Evolutionary conservation across 2,888 invertebrate species (phyloP).

Genomic region (Busseola fusca): DNA sequence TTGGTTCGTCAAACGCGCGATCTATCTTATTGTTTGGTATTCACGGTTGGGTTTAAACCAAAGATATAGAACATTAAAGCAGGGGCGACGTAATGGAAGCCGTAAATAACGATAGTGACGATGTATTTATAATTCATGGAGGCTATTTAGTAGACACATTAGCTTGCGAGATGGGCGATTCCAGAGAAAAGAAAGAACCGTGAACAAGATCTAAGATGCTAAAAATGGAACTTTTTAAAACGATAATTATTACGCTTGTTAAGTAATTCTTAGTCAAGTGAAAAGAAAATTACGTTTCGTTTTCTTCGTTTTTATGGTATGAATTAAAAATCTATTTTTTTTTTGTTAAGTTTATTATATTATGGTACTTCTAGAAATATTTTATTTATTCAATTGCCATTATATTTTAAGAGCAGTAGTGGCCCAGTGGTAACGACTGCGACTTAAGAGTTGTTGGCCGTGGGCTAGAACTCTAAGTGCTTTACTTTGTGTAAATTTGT

Average conservation of each 20-base stretch:
- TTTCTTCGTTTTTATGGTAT: not conserved
- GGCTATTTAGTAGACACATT: conserved; percentile 49
- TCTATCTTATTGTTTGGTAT: conserved; percentile 45
- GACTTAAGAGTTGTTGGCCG: no score
- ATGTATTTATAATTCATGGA: conserved; percentile 43
- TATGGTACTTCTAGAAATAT: not conserved
- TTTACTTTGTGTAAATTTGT: no score
- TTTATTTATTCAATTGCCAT: not conserved
- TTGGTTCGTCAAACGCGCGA: conserved; percentile 39
- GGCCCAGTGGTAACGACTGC: no score
- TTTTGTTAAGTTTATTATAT: not conserved
- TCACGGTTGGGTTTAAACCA: conserved; percentile 50
- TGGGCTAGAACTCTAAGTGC: no score
- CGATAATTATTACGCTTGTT: conserved; percentile 11
- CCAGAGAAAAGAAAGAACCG: conserved; percentile 47
- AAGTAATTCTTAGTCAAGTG: conserved; percentile 17
- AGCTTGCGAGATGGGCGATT: conserved; percentile 47
- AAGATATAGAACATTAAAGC: conserved; percentile 15
- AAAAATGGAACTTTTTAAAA: conserved; percentile 26
- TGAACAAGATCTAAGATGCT: conserved; percentile 29
- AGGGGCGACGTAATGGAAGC: conserved; percentile 41
- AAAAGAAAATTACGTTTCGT: not conserved
- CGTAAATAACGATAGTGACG: conserved; percentile 32
- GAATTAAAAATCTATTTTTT: no score
- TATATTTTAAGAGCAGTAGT: no score